Evolutionary conservation across 2,797 vertebrate species (phyloP).

Genomic region (Dicrostonyx torquatus): DNA sequence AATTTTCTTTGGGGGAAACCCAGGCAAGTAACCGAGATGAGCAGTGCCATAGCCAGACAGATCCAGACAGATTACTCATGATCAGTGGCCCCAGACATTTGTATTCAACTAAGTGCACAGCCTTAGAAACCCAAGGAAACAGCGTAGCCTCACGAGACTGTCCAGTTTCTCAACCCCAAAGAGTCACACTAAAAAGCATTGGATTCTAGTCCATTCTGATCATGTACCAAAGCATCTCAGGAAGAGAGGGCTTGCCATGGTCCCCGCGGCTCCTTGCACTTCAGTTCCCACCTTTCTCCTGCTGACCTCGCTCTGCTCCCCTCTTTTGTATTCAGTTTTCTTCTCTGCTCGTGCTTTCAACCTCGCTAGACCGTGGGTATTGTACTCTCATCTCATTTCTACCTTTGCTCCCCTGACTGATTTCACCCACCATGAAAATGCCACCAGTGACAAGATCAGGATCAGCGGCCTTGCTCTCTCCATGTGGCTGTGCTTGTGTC

Average conservation of each 20-base stretch:
- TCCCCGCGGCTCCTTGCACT: background rate
- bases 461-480: background rate
- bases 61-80: background rate
- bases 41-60: background rate
- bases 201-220: background rate
- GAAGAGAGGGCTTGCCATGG: background rate
- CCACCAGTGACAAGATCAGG: background rate
- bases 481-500: background rate
- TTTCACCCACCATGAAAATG: background rate
- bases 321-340: background rate
- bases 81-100: background rate
- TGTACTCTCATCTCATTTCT: background rate
- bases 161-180: background rate
- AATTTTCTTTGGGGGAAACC: background rate
- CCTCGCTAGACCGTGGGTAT: background rate
- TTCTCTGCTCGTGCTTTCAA: background rate
- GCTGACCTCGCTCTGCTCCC: background rate
- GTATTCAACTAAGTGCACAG: background rate
- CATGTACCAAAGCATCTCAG: background rate
- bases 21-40: conserved; percentile 3
- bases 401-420: background rate
- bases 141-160: background rate
- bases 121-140: background rate
- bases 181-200: background rate
- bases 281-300: background rate